Evolutionary conservation across 2,888 invertebrate species (phyloP).

Genomic region (Cyaniris semiargus): DNA sequence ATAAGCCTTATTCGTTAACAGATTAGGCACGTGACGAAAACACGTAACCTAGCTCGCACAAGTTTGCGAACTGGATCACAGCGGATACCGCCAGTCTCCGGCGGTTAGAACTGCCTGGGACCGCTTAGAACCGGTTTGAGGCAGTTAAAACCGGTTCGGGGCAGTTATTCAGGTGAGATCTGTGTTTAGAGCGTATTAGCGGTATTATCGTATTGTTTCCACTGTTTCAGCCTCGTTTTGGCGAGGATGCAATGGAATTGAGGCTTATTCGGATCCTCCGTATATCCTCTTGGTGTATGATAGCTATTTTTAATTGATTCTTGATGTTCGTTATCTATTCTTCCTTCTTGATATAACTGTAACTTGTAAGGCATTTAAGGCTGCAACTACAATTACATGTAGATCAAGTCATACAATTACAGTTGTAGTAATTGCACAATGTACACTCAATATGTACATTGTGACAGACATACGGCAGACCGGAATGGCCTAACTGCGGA

Average conservation of each 20-base stretch:
- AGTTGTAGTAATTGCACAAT: background rate
- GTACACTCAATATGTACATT: conserved; percentile 10
- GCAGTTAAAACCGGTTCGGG: conserved; percentile 49
- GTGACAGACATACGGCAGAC: conserved; percentile 4
- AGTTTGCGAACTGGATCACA: conserved; percentile 68
- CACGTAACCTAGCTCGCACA: conserved; percentile 63
- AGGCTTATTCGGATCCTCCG: background rate
- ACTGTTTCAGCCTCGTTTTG: conserved; percentile 20
- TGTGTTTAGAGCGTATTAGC: conserved; percentile 48
- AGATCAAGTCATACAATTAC: background rate
- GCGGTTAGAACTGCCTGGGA: conserved; percentile 49
- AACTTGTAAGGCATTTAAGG: too few relatives aligned
- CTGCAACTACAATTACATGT: background rate
- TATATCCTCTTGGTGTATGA: background rate
- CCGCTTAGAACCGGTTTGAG: conserved; percentile 45
- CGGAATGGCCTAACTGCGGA: conserved; percentile 26
- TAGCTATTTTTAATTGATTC: too few relatives aligned
- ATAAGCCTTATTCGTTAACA: conserved; percentile 34
- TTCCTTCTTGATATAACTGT: too few relatives aligned
- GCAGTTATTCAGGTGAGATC: conserved; percentile 69
- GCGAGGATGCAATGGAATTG: background rate
- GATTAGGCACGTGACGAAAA: conserved; percentile 52
- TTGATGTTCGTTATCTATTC: too few relatives aligned
- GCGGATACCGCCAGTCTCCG: conserved; percentile 59
- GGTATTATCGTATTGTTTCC: conserved; percentile 26